Conservation (phyloP, 2,797 vertebrate species). For the Gambusia yucatana region DNA sequence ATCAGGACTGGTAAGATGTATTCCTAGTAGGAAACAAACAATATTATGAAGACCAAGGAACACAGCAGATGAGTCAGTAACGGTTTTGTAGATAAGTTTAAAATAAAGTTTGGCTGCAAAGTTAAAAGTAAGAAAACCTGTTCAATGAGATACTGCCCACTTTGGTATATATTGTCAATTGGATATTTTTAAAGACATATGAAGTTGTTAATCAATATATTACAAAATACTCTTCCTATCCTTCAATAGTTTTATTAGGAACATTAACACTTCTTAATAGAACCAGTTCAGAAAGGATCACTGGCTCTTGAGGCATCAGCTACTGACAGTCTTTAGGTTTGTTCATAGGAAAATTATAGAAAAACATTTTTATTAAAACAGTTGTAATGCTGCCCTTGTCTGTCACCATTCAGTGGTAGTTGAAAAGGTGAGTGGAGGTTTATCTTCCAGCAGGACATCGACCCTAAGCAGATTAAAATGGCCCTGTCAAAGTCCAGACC, state of each 20-base stretch:
- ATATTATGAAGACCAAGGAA: not conserved
- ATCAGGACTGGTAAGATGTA: not conserved
- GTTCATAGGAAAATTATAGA: too few relatives aligned
- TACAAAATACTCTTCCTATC: not conserved
- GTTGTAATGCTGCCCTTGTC: too few relatives aligned
- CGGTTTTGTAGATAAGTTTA: not conserved
- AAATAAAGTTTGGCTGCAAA: not conserved
- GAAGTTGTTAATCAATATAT: not conserved
- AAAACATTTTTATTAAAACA: too few relatives aligned
- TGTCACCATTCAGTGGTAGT: too few relatives aligned
- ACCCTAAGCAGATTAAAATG: not conserved
- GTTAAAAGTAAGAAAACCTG: not conserved
- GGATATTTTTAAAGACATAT: not conserved
- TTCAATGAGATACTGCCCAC: too few relatives aligned
- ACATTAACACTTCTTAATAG: not conserved
- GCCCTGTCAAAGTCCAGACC: not conserved
- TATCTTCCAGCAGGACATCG: not conserved
- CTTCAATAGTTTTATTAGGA: not conserved
- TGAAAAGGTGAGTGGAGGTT: not conserved
- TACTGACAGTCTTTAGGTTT: too few relatives aligned
- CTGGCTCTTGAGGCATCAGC: too few relatives aligned
- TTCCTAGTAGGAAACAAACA: not conserved
- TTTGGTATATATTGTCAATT: too few relatives aligned
- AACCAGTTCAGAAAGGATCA: not conserved
- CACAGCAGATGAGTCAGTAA: not conserved